A percentile compares a stretch with the other conserved stretches of the same genome.
Evolutionary conservation across 2,888 invertebrate species (phyloP).

Genomic region (Anticlea derivata): DNA sequence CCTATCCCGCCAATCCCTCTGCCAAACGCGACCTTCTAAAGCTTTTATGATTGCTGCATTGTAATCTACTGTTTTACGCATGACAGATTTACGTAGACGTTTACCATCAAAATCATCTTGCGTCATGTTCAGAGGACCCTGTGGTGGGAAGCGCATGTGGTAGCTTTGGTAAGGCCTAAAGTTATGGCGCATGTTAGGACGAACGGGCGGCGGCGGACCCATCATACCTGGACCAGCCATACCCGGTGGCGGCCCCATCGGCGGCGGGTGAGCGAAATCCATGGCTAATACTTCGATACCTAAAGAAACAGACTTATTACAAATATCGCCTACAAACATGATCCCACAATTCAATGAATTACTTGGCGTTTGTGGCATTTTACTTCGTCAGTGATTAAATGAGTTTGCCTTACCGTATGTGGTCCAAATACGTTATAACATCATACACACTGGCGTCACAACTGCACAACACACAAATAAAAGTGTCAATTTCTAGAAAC

Average conservation of each 20-base stretch:
- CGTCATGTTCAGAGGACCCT: slow-evolving; percentile 87
- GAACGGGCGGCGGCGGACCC: slow-evolving; percentile 60
- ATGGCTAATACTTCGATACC: slow-evolving; percentile 75
- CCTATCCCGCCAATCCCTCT: slow-evolving; percentile 95
- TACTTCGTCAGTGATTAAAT: slow-evolving; percentile 27
- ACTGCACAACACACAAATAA: slow-evolving; percentile 53
- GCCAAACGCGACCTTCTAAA: slow-evolving; percentile 97
- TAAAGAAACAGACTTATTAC: slow-evolving; percentile 64
- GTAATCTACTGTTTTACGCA: slow-evolving; percentile 99
- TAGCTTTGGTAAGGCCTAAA: slow-evolving; percentile 72
- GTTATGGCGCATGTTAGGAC: slow-evolving; percentile 77
- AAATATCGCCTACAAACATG: slow-evolving; percentile 38
- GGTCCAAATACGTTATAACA: slow-evolving; percentile 63
- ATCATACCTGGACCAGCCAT: slow-evolving; percentile 50
- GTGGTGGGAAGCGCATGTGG: slow-evolving; percentile 80
- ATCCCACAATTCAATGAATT: slow-evolving; percentile 27
- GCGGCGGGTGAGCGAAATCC: slow-evolving; percentile 79
- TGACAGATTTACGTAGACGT: slow-evolving; percentile 96
- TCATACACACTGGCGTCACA: slow-evolving; percentile 59
- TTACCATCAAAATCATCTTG: slow-evolving; percentile 98
- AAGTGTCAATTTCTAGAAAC: slow-evolving; percentile 47
- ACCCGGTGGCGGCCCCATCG: slow-evolving; percentile 73
- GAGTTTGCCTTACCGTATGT: slow-evolving; percentile 64
- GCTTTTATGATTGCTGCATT: slow-evolving; percentile 97
- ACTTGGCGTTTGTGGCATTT: slow-evolving; percentile 39